Conservation (phyloP, 2,888 invertebrate species). For the Orthosia incerta region DNA sequence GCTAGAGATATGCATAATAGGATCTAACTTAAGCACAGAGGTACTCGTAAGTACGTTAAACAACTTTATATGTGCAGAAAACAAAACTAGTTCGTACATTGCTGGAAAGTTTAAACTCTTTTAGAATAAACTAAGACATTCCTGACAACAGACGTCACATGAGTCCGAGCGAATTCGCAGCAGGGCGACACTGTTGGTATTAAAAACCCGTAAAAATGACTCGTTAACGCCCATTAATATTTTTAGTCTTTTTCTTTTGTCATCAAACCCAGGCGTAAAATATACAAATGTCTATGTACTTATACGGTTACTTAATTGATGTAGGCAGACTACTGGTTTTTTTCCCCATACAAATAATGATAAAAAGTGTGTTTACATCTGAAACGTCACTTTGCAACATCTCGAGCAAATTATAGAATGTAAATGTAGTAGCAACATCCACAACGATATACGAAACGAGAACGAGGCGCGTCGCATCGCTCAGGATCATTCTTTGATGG, state of each 20-base stretch:
- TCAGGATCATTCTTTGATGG: constrained; percentile 73
- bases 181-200: constrained; percentile 26
- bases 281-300: constrained; percentile 35
- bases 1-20: neutral
- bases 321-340: constrained; percentile 16
- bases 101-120: constrained; percentile 23
- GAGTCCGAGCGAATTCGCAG: constrained; percentile 29
- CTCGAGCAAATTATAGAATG: constrained; percentile 43
- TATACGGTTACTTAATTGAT: constrained; percentile 47
- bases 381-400: constrained; percentile 22
- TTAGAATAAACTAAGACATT: constrained; percentile 27
- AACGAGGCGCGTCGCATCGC: constrained; percentile 14
- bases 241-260: constrained; percentile 37
- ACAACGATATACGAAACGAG: constrained; percentile 17
- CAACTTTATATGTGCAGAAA: constrained; percentile 10
- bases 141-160: constrained; percentile 1
- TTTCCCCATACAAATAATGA: constrained; percentile 24
- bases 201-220: constrained; percentile 42
- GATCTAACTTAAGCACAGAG: neutral
- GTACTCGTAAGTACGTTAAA: constrained; percentile 10
- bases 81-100: constrained; percentile 19
- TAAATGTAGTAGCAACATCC: constrained; percentile 37
- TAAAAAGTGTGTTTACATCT: constrained; percentile 27
- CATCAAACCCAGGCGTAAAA: constrained; percentile 29
- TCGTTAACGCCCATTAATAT: constrained; percentile 38